phyloP scores from a whole-genome alignment of 2,797 vertebrate genomes.

The Aulostomus chinensis region DNA sequence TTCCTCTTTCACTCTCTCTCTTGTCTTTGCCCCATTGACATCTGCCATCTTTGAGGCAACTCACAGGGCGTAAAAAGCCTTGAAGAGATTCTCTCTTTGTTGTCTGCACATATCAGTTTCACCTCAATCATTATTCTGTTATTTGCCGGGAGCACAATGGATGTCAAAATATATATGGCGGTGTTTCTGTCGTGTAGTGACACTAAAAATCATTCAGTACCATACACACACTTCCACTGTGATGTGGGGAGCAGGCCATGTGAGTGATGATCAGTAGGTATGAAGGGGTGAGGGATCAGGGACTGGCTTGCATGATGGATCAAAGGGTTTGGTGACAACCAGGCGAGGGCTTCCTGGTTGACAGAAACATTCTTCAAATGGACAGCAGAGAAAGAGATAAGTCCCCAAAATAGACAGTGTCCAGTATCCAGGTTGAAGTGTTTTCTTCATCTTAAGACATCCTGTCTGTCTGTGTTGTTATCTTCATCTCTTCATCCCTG shows the following conservation, averaged over 20 bases:
- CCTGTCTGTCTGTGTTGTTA: constrained; percentile 38
- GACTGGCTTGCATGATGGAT: constrained; percentile 59
- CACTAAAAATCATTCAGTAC: constrained; percentile 23
- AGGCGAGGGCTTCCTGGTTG: constrained; percentile 49
- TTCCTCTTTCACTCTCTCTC: constrained; percentile 5
- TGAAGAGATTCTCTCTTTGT: constrained; percentile 45
- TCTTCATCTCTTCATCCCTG: constrained; percentile 30
- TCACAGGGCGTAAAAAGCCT: constrained; percentile 19
- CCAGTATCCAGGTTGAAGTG: constrained; percentile 47
- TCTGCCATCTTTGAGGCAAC: constrained; percentile 27
- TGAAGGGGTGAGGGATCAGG: constrained; percentile 62
- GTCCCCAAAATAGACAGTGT: constrained; percentile 42
- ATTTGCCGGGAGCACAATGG: constrained; percentile 30
- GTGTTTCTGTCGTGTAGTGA: constrained; percentile 28
- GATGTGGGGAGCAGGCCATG: constrained; percentile 24
- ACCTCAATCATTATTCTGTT: constrained; percentile 35
- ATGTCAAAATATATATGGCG: constrained; percentile 53
- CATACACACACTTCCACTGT: constrained; percentile 7
- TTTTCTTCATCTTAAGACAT: constrained; percentile 41
- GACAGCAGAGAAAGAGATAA: constrained; percentile 43
- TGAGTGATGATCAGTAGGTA: constrained; percentile 61
- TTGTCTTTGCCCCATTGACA: constrained; percentile 4
- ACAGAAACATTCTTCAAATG: constrained; percentile 52
- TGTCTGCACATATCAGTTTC: constrained; percentile 57
- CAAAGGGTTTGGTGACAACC: constrained; percentile 63